Evolutionary conservation across 2,113 vertebrate species (phyloP), one percentile per base, ranked within the genome.

Genomic region (Ctenodactylus gundi): DNA sequence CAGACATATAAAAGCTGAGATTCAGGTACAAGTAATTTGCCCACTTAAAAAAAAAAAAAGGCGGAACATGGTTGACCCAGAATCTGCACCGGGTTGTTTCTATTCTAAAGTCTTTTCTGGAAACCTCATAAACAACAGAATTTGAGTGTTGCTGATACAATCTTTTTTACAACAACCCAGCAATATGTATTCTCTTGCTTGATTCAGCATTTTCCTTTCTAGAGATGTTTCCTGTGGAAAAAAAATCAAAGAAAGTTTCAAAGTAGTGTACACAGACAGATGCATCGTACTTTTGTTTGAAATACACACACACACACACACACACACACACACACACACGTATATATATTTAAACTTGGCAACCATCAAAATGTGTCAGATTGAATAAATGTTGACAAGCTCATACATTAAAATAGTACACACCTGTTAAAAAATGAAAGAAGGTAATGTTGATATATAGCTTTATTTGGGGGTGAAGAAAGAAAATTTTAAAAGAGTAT

Each of bases 311-410:
- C n/a, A 73, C 23, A 49, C 31, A 88, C n/a, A n/a, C n/a, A n/a
- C n/a, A n/a, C n/a, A 44, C 77, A 34, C 49, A n/a, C n/a, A n/a
- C n/a, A n/a, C n/a, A 73, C 23, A 49, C 31, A 88, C n/a, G n/a
- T n/a, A n/a, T n/a, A n/a, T n/a, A n/a, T n/a, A n/a, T n/a, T n/a
- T n/a, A 96, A 85, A n/a, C 34, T 1, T 36, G 39, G 8, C 55
- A 89, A 25, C 21, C 41, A 73, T 11, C n/a, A 31, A 34, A 70
- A 6, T 91, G 27, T 29, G 34, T 1, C 70, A 76, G 12, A 29
- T 13, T 70, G 17, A 89, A 84, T 62, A 93, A 70, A 80, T 78
- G 57, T 84, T 76, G 65, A 86, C 72, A 94, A 72, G 46, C 34
- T 8, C 29, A 14, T 46, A 73, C 20, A 86, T 1, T 77, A 10